Evolutionary conservation across 2,113 vertebrate genomes (phyloP).

Genomic region (Cryptotis parvus): DNA sequence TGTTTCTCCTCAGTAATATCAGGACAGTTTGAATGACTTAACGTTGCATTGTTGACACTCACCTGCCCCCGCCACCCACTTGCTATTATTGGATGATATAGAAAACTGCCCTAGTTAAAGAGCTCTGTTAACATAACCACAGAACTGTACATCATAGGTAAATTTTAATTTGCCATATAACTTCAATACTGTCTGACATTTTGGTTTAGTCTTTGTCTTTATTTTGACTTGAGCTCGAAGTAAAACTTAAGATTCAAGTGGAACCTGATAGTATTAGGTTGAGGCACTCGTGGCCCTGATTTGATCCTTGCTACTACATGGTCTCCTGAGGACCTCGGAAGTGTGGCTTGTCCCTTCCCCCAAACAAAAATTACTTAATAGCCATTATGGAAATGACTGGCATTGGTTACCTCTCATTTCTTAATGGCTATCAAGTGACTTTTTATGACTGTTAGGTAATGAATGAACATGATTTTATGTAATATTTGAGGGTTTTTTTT

Average conservation of each 20-base stretch:
- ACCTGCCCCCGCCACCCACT: neutral
- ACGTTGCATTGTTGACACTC: neutral
- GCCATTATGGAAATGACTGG: neutral
- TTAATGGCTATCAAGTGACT: too few species aligned
- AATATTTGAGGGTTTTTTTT: neutral
- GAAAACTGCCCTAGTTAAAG: neutral
- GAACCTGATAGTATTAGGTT: too few species aligned
- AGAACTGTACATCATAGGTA: neutral
- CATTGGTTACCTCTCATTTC: neutral
- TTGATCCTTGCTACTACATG: too few species aligned
- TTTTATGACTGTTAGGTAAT: neutral
- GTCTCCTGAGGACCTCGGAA: too few species aligned
- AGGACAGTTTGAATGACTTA: constrained; percentile 26
- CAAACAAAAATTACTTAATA: too few species aligned
- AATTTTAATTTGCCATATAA: neutral
- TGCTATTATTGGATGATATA: neutral
- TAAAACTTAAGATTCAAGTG: too few species aligned
- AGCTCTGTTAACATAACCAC: neutral
- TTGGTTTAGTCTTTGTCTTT: neutral
- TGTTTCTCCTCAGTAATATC: neutral
- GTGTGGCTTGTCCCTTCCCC: too few species aligned
- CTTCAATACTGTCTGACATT: neutral
- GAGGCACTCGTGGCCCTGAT: too few species aligned
- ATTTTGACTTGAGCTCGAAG: constrained; percentile 22
- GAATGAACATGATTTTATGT: neutral